Percentiles rank a stretch among this genome's conserved stretches.
Evolutionary conservation across 2,888 invertebrate genomes (phyloP).

Genomic region (Hydraecia micacea): DNA sequence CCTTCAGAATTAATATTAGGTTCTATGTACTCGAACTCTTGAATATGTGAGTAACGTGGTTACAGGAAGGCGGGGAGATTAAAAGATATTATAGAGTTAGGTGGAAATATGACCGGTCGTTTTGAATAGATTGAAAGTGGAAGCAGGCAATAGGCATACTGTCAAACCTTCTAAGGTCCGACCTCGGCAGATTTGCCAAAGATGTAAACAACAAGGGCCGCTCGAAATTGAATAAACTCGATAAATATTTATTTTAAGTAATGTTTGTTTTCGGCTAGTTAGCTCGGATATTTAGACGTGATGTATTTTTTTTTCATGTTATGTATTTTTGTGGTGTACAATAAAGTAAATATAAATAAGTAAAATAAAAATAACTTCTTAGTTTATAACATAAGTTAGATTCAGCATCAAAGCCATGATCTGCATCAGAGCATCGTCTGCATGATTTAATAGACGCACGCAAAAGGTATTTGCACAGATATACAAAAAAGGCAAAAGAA

Average conservation of each 20-base stretch:
- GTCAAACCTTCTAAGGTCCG: too few relatives aligned
- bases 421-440: not conserved
- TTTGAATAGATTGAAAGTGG: not conserved
- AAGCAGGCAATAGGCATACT: not conserved
- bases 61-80: conserved; percentile 50
- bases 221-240: too few relatives aligned
- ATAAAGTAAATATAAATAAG: too few relatives aligned
- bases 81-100: conserved; percentile 39
- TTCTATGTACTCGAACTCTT: conserved; percentile 41
- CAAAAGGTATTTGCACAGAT: not conserved
- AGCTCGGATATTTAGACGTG: too few relatives aligned
- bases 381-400: not conserved
- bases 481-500: too few relatives aligned
- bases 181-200: too few relatives aligned
- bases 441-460: not conserved
- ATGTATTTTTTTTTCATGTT: too few relatives aligned
- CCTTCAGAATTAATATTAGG: conserved; percentile 54
- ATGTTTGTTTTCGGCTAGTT: too few relatives aligned
- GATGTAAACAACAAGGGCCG: too few relatives aligned
- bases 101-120: not conserved
- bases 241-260: too few relatives aligned
- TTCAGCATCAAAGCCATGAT: not conserved
- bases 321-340: too few relatives aligned
- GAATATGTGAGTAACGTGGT: conserved; percentile 39
- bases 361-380: too few relatives aligned